phyloP scores from a whole-genome alignment of 2,113 vertebrate genomes.

The Falcunculus frontatus region DNA sequence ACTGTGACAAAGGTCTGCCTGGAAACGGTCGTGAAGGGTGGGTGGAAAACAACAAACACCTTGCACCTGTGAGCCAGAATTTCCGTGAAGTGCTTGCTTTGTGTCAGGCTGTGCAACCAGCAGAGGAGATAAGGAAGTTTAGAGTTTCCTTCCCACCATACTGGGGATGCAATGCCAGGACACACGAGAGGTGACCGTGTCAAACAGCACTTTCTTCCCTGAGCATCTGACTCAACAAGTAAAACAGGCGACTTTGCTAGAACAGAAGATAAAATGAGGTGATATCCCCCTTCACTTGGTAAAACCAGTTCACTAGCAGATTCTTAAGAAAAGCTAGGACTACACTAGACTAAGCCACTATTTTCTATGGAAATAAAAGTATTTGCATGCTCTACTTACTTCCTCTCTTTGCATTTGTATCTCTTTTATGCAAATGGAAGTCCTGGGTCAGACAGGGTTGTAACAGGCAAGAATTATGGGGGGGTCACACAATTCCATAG shows the following conservation, averaged over 20 bases:
- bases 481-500: not conserved
- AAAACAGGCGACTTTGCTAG: not conserved
- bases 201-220: not conserved
- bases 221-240: not conserved
- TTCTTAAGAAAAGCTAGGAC: not conserved
- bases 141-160: not conserved
- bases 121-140: not conserved
- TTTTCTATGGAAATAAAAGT: not conserved
- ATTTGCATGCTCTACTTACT: not conserved
- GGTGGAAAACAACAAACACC: not conserved
- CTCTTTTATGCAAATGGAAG: not conserved
- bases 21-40: not conserved
- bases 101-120: not conserved
- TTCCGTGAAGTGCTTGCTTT: not conserved
- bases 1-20: not conserved
- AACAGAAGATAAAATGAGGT: not conserved
- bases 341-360: not conserved
- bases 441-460: not conserved
- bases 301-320: not conserved
- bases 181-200: not conserved
- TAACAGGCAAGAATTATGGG: not conserved
- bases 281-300: accelerated
- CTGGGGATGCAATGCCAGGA: not conserved
- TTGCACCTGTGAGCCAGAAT: not conserved
- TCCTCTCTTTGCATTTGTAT: not conserved